Evolutionary conservation across 2,113 vertebrate species (phyloP).

Genomic region (Perca schrenkii): DNA sequence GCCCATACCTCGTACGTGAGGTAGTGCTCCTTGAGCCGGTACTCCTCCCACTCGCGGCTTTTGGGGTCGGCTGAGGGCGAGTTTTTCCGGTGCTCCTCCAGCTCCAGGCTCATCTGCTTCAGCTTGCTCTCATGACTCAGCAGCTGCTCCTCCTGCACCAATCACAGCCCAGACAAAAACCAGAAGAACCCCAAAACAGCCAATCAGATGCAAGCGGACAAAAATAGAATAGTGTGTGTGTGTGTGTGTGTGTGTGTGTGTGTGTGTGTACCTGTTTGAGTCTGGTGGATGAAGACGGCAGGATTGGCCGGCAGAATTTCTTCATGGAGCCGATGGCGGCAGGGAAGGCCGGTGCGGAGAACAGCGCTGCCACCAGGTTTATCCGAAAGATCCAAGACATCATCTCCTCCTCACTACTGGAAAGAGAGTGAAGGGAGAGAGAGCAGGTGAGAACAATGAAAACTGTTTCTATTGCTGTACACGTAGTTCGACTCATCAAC

Average conservation of each 20-base stretch:
- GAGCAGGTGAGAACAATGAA: background rate
- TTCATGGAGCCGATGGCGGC: slow-evolving; percentile 98
- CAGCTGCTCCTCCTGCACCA: slow-evolving; percentile 93
- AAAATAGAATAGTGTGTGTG: background rate
- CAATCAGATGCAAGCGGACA: slow-evolving; percentile 41
- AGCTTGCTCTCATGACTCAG: slow-evolving; percentile 95
- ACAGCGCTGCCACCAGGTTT: slow-evolving; percentile 95
- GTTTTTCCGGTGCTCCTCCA: slow-evolving; percentile 93
- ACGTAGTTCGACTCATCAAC: background rate
- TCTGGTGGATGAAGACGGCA: slow-evolving; percentile 91
- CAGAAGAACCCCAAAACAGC: slow-evolving; percentile 35
- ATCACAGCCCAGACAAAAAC: slow-evolving; percentile 27
- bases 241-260: background rate
- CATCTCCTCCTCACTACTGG: slow-evolving; percentile 97
- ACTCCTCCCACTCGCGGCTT: slow-evolving; percentile 94
- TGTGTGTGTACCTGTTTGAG: slow-evolving; percentile 86
- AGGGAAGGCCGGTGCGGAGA: slow-evolving; percentile 96
- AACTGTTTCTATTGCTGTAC: background rate
- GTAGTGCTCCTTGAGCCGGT: slow-evolving; percentile 97
- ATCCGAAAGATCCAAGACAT: slow-evolving; percentile 97
- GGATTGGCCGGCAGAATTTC: slow-evolving; percentile 94
- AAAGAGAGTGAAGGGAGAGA: background rate
- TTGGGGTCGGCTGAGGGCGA: slow-evolving; percentile 89
- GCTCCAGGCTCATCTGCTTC: slow-evolving; percentile 94
- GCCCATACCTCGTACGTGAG: slow-evolving; percentile 92